These are phyloP conservation scores for Melanostigma gelatinosum DNA, from an alignment of 2,113 vertebrate species.

Conservation along the genomic window DNA sequence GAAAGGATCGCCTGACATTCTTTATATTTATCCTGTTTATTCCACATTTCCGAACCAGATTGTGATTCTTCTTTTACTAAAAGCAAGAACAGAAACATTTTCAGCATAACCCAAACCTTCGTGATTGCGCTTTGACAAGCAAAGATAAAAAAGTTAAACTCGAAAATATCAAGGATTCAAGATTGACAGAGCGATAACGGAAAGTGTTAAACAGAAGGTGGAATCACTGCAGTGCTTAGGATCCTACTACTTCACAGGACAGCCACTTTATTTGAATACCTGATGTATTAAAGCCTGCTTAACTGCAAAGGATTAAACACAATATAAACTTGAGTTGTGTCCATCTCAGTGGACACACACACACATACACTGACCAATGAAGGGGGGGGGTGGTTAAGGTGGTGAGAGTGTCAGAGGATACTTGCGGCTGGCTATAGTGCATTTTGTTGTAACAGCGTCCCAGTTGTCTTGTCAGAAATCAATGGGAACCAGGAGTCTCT, in stretches of 20 bases:
- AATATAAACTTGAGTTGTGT: slow-evolving; percentile 52
- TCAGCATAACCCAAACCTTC: not conserved
- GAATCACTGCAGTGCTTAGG: slow-evolving; percentile 35
- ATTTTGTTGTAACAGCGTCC: slow-evolving; percentile 97
- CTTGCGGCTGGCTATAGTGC: slow-evolving; percentile 90
- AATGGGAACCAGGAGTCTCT: slow-evolving; percentile 93
- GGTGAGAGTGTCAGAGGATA: slow-evolving; percentile 87
- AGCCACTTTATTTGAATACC: slow-evolving; percentile 65
- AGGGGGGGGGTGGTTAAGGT: slow-evolving; percentile 87
- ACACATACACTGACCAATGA: slow-evolving; percentile 24
- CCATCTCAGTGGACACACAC: slow-evolving; percentile 20
- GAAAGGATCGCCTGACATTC: slow-evolving; percentile 52
- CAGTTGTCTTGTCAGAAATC: slow-evolving; percentile 96
- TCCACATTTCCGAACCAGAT: not conserved
- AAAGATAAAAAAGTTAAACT: not conserved
- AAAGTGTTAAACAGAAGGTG: slow-evolving; percentile 44
- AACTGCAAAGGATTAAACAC: slow-evolving; percentile 64
- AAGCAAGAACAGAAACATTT: slow-evolving; percentile 4
- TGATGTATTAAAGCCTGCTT: slow-evolving; percentile 61
- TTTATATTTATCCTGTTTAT: slow-evolving; percentile 33
- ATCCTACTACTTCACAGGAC: slow-evolving; percentile 35
- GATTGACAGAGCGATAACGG: slow-evolving; percentile 20
- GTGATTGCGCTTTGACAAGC: slow-evolving; percentile 28
- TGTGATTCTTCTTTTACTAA: not conserved
- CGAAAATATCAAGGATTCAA: not conserved